phyloP scores from a whole-genome alignment of 2,113 vertebrate genomes.

The Boulengeromyrus knoepffleri region DNA sequence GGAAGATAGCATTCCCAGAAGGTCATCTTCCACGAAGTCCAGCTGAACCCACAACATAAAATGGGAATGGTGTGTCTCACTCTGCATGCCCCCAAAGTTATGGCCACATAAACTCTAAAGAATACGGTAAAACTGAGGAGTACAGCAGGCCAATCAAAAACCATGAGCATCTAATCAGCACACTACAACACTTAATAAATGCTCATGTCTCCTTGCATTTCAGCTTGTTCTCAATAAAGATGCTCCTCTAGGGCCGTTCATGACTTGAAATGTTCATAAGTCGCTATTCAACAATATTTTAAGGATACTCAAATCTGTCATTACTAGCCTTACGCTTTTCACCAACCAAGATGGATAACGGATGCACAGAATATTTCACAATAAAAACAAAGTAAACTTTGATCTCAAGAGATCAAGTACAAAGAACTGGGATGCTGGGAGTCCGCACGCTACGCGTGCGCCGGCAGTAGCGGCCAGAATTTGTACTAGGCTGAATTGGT shows the following conservation, averaged over 20 bases:
- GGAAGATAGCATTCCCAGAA: conserved; percentile 63
- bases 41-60: conserved; percentile 94
- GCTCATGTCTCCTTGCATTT: background rate
- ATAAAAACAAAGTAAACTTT: too few relatives aligned
- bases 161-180: background rate
- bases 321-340: too few relatives aligned
- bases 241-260: too few relatives aligned
- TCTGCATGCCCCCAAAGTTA: conserved; percentile 22
- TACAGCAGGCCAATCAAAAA: background rate
- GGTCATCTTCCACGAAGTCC: conserved; percentile 67
- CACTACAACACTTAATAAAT: background rate
- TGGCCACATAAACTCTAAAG: background rate
- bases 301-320: too few relatives aligned
- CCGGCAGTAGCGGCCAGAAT: too few relatives aligned
- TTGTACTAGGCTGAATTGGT: too few relatives aligned
- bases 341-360: too few relatives aligned
- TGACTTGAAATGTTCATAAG: too few relatives aligned
- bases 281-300: too few relatives aligned
- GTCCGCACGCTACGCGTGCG: accelerated
- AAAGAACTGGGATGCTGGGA: too few relatives aligned
- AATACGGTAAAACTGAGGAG: background rate
- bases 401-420: too few relatives aligned
- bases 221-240: background rate
- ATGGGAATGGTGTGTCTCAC: conserved; percentile 51
- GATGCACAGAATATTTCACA: too few relatives aligned